Conservation (phyloP, 2,113 vertebrate species). For the Bubo scandiacus region DNA sequence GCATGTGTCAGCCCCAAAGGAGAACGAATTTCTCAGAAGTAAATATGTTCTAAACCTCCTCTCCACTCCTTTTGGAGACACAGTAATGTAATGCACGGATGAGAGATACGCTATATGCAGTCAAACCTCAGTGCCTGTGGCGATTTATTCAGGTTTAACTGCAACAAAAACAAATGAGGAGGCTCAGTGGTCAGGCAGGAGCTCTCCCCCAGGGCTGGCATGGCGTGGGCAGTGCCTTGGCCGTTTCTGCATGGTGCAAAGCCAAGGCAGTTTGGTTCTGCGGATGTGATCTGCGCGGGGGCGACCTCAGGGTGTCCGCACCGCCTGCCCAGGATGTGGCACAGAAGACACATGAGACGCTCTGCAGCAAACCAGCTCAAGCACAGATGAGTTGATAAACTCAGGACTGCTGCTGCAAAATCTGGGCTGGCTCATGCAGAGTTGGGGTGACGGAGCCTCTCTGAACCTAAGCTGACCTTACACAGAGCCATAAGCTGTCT, state of each 20-base stretch:
- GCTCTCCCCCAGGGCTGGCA: background rate
- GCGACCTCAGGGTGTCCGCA: background rate
- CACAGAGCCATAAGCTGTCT: background rate
- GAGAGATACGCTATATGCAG: background rate
- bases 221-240: background rate
- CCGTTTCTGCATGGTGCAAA: background rate
- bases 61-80: background rate
- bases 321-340: background rate
- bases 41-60: background rate
- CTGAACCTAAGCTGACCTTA: background rate
- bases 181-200: background rate
- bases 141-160: constrained; percentile 4
- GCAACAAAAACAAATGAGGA: background rate
- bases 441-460: background rate
- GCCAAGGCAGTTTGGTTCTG: background rate
- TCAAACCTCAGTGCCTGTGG: background rate
- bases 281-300: background rate
- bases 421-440: background rate
- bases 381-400: background rate
- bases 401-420: background rate
- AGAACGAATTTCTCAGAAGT: background rate
- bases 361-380: background rate
- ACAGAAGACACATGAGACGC: background rate
- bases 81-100: rapidly evolving
- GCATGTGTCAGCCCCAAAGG: background rate